phyloP scores from a whole-genome alignment of 2,113 vertebrate genomes.

The Naja naja region DNA sequence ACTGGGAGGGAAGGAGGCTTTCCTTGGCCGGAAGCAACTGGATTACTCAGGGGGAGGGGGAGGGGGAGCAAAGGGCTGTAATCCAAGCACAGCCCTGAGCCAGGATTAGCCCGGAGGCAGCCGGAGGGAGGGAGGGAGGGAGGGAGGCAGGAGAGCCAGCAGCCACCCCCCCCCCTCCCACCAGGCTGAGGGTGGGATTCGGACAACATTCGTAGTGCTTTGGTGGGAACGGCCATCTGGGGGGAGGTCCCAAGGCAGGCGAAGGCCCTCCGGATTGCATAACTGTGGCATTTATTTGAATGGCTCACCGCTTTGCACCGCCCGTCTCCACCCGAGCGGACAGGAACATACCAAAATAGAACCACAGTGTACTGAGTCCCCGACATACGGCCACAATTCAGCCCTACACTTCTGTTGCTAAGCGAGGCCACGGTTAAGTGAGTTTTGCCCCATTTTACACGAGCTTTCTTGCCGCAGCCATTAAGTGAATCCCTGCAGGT shows the following conservation, averaged over 20 bases:
- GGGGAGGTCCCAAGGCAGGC: fast-evolving
- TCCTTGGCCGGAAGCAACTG: background rate
- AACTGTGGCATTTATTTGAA: too few species aligned
- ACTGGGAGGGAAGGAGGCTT: background rate
- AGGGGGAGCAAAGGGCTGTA: background rate
- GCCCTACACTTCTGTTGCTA: background rate
- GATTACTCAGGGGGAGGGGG: background rate
- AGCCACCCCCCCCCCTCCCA: fast-evolving
- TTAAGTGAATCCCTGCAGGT: background rate
- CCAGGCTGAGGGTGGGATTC: background rate
- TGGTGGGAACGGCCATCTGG: background rate
- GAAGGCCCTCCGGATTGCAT: too few species aligned
- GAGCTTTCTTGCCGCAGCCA: background rate
- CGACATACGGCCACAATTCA: background rate
- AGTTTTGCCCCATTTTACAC: background rate
- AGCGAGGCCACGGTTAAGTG: background rate
- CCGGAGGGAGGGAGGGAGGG: too few species aligned
- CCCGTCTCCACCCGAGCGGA: background rate
- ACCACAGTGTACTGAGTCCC: background rate
- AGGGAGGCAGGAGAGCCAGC: background rate
- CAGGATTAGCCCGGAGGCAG: background rate
- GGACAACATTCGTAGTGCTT: background rate
- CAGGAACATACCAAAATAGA: background rate
- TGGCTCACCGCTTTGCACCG: too few species aligned
- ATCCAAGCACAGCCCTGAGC: background rate